Base-by-base conservation (phyloP, 2,113 vertebrate genomes). In the Tympanuchus pallidicinctus region DNA sequence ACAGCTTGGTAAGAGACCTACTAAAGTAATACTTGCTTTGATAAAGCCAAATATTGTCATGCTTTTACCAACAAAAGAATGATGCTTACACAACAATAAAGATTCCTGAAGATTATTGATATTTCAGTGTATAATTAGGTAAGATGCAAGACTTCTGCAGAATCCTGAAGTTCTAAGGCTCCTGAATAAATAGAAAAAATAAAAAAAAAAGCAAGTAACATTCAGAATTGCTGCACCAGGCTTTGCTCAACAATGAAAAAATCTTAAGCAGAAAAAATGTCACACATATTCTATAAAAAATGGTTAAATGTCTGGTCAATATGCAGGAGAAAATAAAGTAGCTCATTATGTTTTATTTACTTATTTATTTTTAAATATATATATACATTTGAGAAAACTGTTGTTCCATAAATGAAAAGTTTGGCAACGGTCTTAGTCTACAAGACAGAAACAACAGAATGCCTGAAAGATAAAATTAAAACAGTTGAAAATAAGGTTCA, bases 401-500 rank as follows among this genome's bases (percentile, higher is more conserved):
- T 45, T 73, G 54, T 64, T 79, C 67, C 40, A n/a, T 8, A 86
- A 56, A 91, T 73, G 50, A 94, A 88, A 92, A 89, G 73, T 63
- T 27, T 74, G 60, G 76, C 92, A 82, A 90, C 74, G 70, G 80
- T 60, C 32, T 95, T 59, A 73, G 75, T 82, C 72, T 60, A 77
- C 72, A 82, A 93, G 82, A 86, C 64, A 95, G 76, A 95, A 91
- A 82, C 73, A 90, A 56, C 82, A 94, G 90, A 93, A 91, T 70
- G n/a, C 75, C 18, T 80, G 50, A 42, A 89, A 95, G 82, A 92
- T 63, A 94, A 86, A 89, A 90, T 74, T 86, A 56, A 88, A 71
- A 56, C 60, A 82, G 56, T 32, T 45, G 50, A 50, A 93, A 84
- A 64, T 63, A 79, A 88, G 50, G 59, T 71, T 89, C 72, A 48